These are phyloP conservation scores for Buphagus erythrorhynchus DNA, from an alignment of 2,797 vertebrate genomes.

Conservation along the genomic window DNA sequence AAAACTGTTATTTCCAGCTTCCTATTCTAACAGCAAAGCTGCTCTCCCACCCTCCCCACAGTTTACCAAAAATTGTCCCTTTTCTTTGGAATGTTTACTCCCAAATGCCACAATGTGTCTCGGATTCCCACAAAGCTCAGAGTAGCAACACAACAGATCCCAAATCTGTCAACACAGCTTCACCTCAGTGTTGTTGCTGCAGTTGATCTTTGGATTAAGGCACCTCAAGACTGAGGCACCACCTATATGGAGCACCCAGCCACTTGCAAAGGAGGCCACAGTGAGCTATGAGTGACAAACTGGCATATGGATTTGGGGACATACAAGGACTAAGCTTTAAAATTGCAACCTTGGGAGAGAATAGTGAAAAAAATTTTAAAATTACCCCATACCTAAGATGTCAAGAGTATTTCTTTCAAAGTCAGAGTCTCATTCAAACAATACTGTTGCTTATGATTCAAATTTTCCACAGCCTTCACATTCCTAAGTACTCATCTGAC, in stretches of 20 bases:
- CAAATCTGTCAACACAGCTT: not conserved
- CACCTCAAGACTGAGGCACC: not conserved
- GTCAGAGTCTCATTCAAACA: not conserved
- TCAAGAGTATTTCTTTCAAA: not conserved
- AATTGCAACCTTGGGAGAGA: not conserved
- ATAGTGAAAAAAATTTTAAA: not conserved
- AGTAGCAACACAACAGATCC: not conserved
- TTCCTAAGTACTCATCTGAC: not conserved
- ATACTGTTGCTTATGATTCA: not conserved
- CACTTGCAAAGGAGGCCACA: not conserved
- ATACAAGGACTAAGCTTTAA: not conserved
- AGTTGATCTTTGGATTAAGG: not conserved
- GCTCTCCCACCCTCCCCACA: not conserved
- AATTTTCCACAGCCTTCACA: not conserved
- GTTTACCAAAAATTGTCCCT: not conserved
- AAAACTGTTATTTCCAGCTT: conserved; percentile 30
- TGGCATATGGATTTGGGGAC: not conserved
- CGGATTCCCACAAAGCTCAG: not conserved
- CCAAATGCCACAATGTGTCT: not conserved
- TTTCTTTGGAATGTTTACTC: conserved; percentile 2
- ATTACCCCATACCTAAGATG: not conserved
- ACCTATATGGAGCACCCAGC: fast-evolving
- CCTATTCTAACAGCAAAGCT: not conserved
- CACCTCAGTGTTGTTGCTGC: not conserved
- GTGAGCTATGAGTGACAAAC: not conserved